Percentiles rank a stretch among this genome's conserved stretches.
Conservation (phyloP, 2,888 invertebrate genomes). For the Yponomeuta malinellus region DNA sequence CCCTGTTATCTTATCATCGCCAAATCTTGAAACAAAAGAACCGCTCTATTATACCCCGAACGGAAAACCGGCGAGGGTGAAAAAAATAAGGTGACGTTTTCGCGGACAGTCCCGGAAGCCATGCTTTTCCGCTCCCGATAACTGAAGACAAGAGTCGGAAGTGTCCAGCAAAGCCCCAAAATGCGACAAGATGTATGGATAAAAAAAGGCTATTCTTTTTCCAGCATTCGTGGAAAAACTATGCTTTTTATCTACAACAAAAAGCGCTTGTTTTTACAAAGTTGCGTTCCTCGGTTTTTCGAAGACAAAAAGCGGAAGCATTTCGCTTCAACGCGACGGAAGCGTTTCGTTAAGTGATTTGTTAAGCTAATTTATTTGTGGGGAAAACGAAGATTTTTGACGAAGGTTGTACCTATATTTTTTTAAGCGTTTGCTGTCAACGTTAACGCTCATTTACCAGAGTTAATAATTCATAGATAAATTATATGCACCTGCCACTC, state of each 20-base stretch:
- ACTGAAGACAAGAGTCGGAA: conserved; percentile 65
- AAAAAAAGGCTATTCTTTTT: conserved; percentile 25
- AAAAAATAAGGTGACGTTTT: conserved; percentile 39
- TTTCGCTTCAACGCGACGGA: conserved; percentile 36
- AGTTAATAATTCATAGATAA: too few relatives aligned
- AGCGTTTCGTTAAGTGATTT: conserved; percentile 45
- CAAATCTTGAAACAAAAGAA: conserved; percentile 4
- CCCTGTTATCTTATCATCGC: background rate
- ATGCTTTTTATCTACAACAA: background rate
- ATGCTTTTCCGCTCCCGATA: conserved; percentile 61
- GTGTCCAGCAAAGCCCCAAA: conserved; percentile 40
- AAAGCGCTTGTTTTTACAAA: conserved; percentile 25
- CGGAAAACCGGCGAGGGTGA: conserved; percentile 24
- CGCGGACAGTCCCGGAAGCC: conserved; percentile 59
- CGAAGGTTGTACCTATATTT: too few relatives aligned
- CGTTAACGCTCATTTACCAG: too few relatives aligned
- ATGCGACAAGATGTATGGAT: conserved; percentile 57
- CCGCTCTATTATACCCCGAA: background rate
- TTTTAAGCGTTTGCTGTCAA: too few relatives aligned
- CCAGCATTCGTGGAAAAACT: background rate
- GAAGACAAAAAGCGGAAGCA: conserved; percentile 30
- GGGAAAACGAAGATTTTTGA: background rate
- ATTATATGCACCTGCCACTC: too few relatives aligned
- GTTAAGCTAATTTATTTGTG: conserved; percentile 37
- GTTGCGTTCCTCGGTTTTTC: conserved; percentile 27